Evolutionary conservation across 2,888 invertebrate genomes (phyloP), one percentile per base, ranked within the genome.

Genomic region (Thymelicus lineola): DNA sequence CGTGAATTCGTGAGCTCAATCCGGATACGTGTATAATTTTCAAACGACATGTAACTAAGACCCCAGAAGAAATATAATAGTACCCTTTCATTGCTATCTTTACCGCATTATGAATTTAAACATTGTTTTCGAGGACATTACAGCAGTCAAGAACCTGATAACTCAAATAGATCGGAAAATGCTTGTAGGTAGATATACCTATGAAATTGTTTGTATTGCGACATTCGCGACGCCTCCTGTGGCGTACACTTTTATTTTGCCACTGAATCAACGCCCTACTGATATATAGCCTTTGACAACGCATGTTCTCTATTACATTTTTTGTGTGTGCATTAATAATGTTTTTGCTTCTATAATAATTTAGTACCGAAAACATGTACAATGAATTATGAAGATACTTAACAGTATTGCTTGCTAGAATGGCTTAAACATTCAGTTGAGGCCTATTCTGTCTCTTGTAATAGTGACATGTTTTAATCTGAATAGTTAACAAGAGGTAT

Each of bases 161-260:
- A 77, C 77, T 80, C 79, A 85, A 88, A 88, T 89, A 86, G 85
- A 80, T 83, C 79, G 86, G 86, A 87, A 87, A 89, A 87, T 88
- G 79, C 83, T 83, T 80, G 83, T 79, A 82, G n/a, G n/a, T n/a
- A n/a, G n/a, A n/a, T n/a, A n/a, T n/a, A n/a, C n/a, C n/a, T 85
- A 85, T 86, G 83, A 85, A 86, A 88, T 89, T 86, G 88, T 90
- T 89, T 86, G 83, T 80, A 86, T 88, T 85, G 85, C 84, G 82
- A 76, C 85, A 83, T 84, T 88, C 85, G 85, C 84, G 82, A 76
- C 85, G 83, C 84, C 86, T 86, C 87, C 88, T 80, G 85, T 78
- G 82, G 85, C 78, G 82, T 76, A 81, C 82, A 86, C 85, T 84
- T 86, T 86, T 86, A 86, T 89, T 28, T 86, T 81, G 81, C 83